Evolutionary conservation across 2,797 vertebrate species (phyloP).

Genomic region (Dipus sagitta): DNA sequence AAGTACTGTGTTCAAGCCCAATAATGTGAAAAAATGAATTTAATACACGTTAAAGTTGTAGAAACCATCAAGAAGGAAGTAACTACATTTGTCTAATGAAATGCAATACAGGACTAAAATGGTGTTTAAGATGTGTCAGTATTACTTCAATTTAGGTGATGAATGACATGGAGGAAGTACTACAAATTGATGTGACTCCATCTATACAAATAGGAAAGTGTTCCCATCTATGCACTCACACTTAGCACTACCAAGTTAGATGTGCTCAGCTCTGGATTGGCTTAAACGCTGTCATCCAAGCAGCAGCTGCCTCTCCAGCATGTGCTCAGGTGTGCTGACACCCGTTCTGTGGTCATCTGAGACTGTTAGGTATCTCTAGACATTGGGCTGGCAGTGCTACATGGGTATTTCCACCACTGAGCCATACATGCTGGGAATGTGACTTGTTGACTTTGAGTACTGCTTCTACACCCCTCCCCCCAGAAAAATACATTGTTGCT

Average conservation of each 20-base stretch:
- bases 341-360: neutral
- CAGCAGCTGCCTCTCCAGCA: neutral
- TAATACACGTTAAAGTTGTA: neutral
- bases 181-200: neutral
- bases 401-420: neutral
- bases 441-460: neutral
- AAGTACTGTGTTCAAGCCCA: neutral
- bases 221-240: neutral
- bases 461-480: neutral
- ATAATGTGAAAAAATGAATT: neutral
- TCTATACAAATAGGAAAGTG: neutral
- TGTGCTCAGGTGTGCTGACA: neutral
- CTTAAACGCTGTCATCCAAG: neutral
- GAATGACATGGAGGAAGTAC: neutral
- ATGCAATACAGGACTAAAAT: neutral
- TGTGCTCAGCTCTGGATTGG: neutral
- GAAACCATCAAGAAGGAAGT: constrained; percentile 21
- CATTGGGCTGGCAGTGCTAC: neutral
- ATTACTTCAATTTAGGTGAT: constrained; percentile 1
- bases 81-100: neutral
- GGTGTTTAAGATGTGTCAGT: neutral
- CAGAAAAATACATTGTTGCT: neutral
- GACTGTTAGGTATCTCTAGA: neutral
- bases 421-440: neutral
- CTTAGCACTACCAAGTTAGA: neutral